Percentiles rank a stretch among this genome's conserved stretches.
Evolutionary conservation across 2,113 vertebrate genomes (phyloP).

Genomic region (Bubo bubo): DNA sequence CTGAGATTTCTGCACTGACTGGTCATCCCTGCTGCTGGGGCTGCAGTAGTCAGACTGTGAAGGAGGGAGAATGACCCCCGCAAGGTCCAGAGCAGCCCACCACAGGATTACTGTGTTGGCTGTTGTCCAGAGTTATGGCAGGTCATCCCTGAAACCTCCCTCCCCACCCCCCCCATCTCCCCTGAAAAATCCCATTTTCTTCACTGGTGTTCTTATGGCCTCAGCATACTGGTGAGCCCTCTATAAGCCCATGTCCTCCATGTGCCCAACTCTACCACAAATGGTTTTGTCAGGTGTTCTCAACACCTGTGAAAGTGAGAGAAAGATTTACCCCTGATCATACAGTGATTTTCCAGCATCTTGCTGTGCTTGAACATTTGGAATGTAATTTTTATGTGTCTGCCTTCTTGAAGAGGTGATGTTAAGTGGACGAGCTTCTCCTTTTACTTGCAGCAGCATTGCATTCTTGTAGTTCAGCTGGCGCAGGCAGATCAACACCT

Average conservation of each 20-base stretch:
- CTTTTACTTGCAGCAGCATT: not conserved
- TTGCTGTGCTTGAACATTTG: not conserved
- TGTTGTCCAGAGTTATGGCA: not conserved
- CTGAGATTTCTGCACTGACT: not conserved
- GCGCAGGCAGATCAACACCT: not conserved
- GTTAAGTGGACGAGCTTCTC: not conserved
- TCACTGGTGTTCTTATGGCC: not conserved
- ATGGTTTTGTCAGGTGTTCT: not conserved
- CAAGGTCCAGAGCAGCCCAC: not conserved
- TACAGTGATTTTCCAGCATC: not conserved
- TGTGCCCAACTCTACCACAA: too few relatives aligned
- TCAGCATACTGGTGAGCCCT: not conserved
- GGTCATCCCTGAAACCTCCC: not conserved
- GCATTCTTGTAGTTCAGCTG: not conserved
- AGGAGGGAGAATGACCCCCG: not conserved
- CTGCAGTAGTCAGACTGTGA: not conserved
- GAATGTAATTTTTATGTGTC: not conserved
- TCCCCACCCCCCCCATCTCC: not conserved
- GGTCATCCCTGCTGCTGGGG: not conserved
- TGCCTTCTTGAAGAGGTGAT: not conserved
- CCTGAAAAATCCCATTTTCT: not conserved
- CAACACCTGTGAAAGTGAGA: not conserved
- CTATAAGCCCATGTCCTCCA: too few relatives aligned
- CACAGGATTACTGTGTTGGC: fast-evolving
- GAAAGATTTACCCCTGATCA: not conserved